Base-by-base conservation (phyloP, 1,140 invertebrate genomes). In the Bactericera cockerelli region DNA sequence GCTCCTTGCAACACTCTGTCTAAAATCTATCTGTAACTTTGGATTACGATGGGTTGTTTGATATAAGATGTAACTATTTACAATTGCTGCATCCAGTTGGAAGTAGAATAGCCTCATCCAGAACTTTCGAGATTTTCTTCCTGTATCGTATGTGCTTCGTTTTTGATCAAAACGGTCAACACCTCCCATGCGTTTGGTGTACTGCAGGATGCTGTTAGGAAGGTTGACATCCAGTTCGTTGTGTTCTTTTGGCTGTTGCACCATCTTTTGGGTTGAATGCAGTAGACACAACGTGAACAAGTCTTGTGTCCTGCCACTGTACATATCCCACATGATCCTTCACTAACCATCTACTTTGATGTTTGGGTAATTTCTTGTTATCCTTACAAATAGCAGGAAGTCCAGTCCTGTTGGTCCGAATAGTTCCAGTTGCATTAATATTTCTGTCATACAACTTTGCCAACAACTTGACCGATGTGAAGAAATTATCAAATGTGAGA, bases 401-500 rank as follows among this genome's bases (percentile, higher is more conserved):
- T 49, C 42, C 42, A 49, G 22, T 58, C 39, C 57, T 58, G 19
- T 58, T 58, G 31, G 31, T 21, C 19, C 57, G 25, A 38, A 58
- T 36, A 31, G 57, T 58, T 11, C 57, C 31, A 58, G 28, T 22
- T 58, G 33, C 57, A 58, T 38, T 38, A 31, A 61, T 26, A 31
- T 57, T 39, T 56, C 64, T 58, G 38, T 68, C 56, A 63, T 58
- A 64, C 56, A 72, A 63, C 57, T 62, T 59, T 54, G 70, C 58
- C 49, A 69, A 62, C 22, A 73, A 61, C 62, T 68, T 57, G 25
- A 70, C 59, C 14, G 70, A 72, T 31, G 61, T 63, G 65, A 74
- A 73, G 67, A 69, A 71, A 61, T 74, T 72, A 57, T 71, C 70
- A 28, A 60, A 66, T 11, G 68, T 71, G 8, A 72, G 57, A 59